Conservation (phyloP, 2,113 vertebrate species). For the Orthonyx spaldingii region DNA sequence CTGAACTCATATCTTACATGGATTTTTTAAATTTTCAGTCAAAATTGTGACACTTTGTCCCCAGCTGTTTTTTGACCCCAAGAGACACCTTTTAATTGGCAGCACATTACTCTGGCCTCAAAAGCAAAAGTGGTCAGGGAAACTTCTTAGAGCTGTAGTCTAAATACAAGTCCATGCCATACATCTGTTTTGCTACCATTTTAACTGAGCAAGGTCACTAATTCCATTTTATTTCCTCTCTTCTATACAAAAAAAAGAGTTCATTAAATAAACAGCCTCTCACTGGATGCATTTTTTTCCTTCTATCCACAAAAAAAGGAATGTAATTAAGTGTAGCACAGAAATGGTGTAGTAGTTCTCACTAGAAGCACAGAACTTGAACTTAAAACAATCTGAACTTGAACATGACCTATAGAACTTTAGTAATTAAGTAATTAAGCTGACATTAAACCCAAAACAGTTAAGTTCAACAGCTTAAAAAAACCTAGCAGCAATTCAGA, state of each 20-base stretch:
- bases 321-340: not conserved
- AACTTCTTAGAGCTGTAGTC: not conserved
- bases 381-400: not conserved
- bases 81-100: not conserved
- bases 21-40: not conserved
- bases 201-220: not conserved
- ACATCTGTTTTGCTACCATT: not conserved
- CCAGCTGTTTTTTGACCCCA: not conserved
- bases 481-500: not conserved
- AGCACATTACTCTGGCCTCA: not conserved
- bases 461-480: not conserved
- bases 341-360: not conserved
- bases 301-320: not conserved
- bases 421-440: not conserved
- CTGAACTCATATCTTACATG: not conserved
- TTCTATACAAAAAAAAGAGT: not conserved
- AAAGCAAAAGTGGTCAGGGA: not conserved
- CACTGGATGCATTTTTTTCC: not conserved
- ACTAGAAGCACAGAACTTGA: not conserved
- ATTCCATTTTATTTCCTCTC: not conserved
- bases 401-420: not conserved
- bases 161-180: not conserved
- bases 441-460: not conserved
- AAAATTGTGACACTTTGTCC: not conserved
- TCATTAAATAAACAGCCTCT: not conserved